Percentiles rank a stretch among this genome's conserved stretches.
These are phyloP conservation scores for Cataglyphis albicans DNA, from an alignment of 2,888 invertebrate species.

Conservation along the genomic window DNA sequence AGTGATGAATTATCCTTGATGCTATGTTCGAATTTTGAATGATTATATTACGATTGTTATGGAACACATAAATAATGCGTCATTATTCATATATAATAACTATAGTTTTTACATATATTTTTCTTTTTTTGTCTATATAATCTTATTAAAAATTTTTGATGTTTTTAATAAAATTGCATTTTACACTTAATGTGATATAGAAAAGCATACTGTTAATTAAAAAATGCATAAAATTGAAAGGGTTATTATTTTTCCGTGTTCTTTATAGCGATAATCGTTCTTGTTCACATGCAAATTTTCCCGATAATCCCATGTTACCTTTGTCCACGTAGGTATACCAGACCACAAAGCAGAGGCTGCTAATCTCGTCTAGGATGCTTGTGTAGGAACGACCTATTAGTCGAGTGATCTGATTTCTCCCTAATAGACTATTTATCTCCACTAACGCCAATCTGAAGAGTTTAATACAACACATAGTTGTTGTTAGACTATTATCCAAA, in stretches of 20 bases:
- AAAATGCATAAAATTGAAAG: background rate
- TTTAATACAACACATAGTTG: slow-evolving; percentile 28
- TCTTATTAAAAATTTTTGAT: background rate
- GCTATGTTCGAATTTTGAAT: background rate
- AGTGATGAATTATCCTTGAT: slow-evolving; percentile 8
- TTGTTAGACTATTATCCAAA: background rate
- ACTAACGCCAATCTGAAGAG: slow-evolving; percentile 43
- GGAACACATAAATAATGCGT: background rate
- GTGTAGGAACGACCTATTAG: slow-evolving; percentile 57
- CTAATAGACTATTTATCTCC: slow-evolving; percentile 55
- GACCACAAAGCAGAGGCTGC: slow-evolving; percentile 53
- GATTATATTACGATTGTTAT: background rate
- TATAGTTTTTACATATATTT: background rate
- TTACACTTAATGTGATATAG: background rate
- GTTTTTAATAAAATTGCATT: background rate
- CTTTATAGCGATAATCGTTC: background rate
- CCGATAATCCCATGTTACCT: slow-evolving; percentile 53
- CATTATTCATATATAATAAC: background rate
- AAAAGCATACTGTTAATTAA: background rate
- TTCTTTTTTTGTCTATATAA: background rate
- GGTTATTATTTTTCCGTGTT: slow-evolving; percentile 18
- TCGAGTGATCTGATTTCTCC: slow-evolving; percentile 59
- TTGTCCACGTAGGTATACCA: slow-evolving; percentile 46
- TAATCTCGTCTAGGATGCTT: slow-evolving; percentile 50
- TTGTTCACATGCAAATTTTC: slow-evolving; percentile 48